These are phyloP conservation scores for Ascaphus truei DNA, from an alignment of 2,113 vertebrate species.

Conservation along the genomic window DNA sequence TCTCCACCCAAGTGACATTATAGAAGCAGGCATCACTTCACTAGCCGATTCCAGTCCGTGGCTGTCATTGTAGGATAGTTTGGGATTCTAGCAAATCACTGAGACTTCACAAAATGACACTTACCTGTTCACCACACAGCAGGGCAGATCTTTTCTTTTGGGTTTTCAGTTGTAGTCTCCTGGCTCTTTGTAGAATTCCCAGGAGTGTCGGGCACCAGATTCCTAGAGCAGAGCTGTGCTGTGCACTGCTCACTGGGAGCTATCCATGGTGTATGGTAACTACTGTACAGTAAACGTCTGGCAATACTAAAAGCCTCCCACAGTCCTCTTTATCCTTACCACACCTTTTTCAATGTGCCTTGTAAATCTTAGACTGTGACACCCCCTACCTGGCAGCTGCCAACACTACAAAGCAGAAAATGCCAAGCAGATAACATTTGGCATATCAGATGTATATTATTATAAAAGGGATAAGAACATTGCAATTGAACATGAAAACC, in stretches of 20 bases:
- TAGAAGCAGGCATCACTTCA: too few relatives aligned
- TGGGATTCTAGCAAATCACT: background rate
- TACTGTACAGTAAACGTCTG: background rate
- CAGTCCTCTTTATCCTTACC: background rate
- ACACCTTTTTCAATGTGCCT: slow-evolving; percentile 22
- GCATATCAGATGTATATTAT: too few relatives aligned
- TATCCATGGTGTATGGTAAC: slow-evolving; percentile 32
- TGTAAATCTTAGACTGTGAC: background rate
- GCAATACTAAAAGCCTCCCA: background rate
- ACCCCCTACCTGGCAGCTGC: slow-evolving; percentile 7
- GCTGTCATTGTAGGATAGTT: background rate
- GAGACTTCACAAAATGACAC: too few relatives aligned
- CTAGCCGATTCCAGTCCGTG: too few relatives aligned
- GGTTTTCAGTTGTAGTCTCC: background rate
- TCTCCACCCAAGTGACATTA: too few relatives aligned
- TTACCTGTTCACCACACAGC: too few relatives aligned
- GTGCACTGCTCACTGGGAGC: slow-evolving; percentile 14
- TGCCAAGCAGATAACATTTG: too few relatives aligned
- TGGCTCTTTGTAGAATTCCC: background rate
- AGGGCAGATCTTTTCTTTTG: background rate
- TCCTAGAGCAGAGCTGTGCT: background rate
- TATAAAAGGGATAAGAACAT: too few relatives aligned
- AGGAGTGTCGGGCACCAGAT: background rate
- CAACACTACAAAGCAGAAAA: slow-evolving; percentile 2
- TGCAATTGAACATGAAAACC: too few relatives aligned